Base-by-base conservation (phyloP, 2,797 vertebrate genomes). In the Distichodus sexfasciatus region DNA sequence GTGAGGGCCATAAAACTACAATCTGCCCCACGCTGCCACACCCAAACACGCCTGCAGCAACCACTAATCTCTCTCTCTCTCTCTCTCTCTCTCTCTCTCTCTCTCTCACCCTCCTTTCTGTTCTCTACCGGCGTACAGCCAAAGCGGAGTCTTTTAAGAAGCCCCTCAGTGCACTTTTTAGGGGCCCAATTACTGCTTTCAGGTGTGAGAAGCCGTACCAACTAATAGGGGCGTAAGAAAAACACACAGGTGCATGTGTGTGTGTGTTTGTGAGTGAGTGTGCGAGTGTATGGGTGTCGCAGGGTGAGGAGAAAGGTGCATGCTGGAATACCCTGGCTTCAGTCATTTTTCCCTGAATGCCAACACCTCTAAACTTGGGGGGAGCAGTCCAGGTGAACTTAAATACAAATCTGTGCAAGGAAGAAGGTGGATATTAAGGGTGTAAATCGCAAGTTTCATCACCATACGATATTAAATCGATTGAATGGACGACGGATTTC, bases 1-100 rank as follows among this genome's bases (percentile, higher is more conserved):
- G 48, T 79, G 77, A 74, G 80, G 80, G 71, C 76, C 76, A 79
- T 84, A 74, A 62, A 69, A 60, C 57, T 28, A 41, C 44, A 73
- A 59, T 36, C 48, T 3, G 6, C 4, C 15, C 2, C 50, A 31
- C 46, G 11, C 9, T 6, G 35, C 24, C 38, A 61, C 64, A 40
- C 23, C 63, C 59, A 53, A 28, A 40, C 31, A 24, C 23, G 2
- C 29, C 14, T 26, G 17, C 46, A 4, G 4, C 31, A 53, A 28
- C 48, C n/a, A 59, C 11, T 48, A 17, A 36, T 55, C 38, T 38
- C 36, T 19, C 50, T 9, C n/a, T 31, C 28, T 43, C 46, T 35
- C 28, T 17, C 48, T 35, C 11, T 23, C 36, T 41, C 24, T 11
- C 29, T 40, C 43, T 31, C 51, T 41, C 43, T 31, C 62, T 47